Evolutionary conservation across 2,888 invertebrate species (phyloP), one percentile per base, ranked within the genome.

Genomic region (Tuta absoluta): DNA sequence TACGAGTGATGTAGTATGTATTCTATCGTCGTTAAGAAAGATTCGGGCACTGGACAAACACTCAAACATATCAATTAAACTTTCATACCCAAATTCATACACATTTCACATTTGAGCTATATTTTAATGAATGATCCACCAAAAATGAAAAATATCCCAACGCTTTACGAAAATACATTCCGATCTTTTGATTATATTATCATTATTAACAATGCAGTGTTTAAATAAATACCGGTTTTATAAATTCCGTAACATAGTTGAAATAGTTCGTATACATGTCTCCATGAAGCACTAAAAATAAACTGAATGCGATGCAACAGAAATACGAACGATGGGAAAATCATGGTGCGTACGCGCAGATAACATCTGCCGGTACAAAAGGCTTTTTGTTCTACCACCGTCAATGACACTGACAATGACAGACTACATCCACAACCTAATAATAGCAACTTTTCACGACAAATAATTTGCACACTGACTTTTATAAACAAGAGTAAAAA

Each of bases 281-380:
- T 23, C 37, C 38, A 23, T 37, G 28, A 37, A 37, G 14, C 33
- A 59, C 38, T 41, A 19, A 59, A 37, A 59, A 19, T 38, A 12
- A 7, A 59, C 41, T 59, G n/a, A 38, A 8, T 28, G 24, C 33
- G 17, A 7, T 28, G 17, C 33, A 33, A 17, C 28, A 33, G 17
- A 33, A 33, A 28, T 33, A 56, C 56, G 69, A 69, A 69, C 53
- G 67, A 66, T 58, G 64, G 65, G 65, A 67, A 68, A 69, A 64
- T 69, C 72, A 73, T 69, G 67, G 64, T 68, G 67, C 63, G 56
- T 67, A 64, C 67, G 64, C 69, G 71, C 66, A 62, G 81, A 83
- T 84, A 83, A 72, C 77, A 86, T 83, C 86, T 66, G 72, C 10
- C 68, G 72, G 66, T 23, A 79, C 80, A 80, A 80, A 75, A 76